Evolutionary conservation across 92 coral and sea anemone species (phyloP).

Genomic region (Muricea muricata): DNA sequence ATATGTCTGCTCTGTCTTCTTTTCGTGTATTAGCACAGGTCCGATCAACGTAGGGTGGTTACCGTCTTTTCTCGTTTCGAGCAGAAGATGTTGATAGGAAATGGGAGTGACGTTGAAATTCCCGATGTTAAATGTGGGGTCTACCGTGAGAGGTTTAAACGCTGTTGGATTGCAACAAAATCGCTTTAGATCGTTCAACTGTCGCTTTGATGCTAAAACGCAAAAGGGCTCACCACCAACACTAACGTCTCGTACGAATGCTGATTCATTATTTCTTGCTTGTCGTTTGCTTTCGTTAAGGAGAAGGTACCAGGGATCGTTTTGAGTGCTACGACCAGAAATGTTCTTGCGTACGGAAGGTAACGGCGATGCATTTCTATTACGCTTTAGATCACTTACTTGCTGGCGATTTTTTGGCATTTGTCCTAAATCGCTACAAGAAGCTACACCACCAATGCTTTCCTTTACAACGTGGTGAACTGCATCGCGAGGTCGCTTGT

Average conservation of each 20-base stretch:
- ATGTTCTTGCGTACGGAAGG: slow-evolving; percentile 6
- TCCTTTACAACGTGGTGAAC: slow-evolving; percentile 50
- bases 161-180: slow-evolving; percentile 31
- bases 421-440: slow-evolving; percentile 62
- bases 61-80: neutral
- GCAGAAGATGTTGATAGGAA: slow-evolving; percentile 20
- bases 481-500: slow-evolving; percentile 44
- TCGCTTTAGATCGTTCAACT: slow-evolving; percentile 22
- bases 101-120: slow-evolving; percentile 14
- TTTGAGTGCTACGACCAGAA: slow-evolving; percentile 32
- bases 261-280: neutral
- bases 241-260: slow-evolving; percentile 43
- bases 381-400: slow-evolving; percentile 38
- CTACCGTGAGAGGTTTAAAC: slow-evolving; percentile 26
- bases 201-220: slow-evolving; percentile 8
- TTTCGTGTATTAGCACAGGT: too few relatives aligned
- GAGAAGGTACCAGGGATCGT: slow-evolving; percentile 48
- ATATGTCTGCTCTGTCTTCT: too few relatives aligned
- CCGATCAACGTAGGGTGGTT: neutral
- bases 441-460: slow-evolving; percentile 39
- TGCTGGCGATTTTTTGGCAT: slow-evolving; percentile 71
- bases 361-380: neutral
- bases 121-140: slow-evolving; percentile 27
- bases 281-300: slow-evolving; percentile 42
- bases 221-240: slow-evolving; percentile 36